Evolutionary conservation across 2,113 vertebrate genomes (phyloP).

Genomic region (Platichthys flesus): DNA sequence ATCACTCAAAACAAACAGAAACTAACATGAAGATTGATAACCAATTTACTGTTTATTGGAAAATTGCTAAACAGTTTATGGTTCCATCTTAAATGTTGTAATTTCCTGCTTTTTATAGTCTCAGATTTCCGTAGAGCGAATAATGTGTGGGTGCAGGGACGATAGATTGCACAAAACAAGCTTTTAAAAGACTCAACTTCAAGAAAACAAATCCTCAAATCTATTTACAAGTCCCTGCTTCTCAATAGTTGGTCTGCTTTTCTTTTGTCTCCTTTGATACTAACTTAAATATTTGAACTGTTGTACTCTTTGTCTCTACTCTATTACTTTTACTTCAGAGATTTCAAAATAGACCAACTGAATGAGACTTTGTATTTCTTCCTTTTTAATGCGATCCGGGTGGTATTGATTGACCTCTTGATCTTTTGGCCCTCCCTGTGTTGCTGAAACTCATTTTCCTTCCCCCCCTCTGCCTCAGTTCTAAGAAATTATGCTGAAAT

Average conservation of each 20-base stretch:
- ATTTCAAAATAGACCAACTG: slow-evolving; percentile 5
- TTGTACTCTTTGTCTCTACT: not conserved
- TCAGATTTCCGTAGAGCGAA: not conserved
- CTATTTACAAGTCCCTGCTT: too few species aligned
- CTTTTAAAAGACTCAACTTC: not conserved
- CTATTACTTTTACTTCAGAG: slow-evolving; percentile 24
- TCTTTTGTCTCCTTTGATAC: not conserved
- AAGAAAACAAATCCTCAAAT: too few species aligned
- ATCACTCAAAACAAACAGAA: too few species aligned
- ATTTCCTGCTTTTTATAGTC: not conserved
- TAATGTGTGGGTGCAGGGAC: not conserved
- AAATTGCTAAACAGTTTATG: too few species aligned
- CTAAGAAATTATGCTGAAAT: slow-evolving; percentile 70
- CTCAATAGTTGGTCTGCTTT: not conserved
- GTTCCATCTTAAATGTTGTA: not conserved
- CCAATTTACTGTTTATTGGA: too few species aligned
- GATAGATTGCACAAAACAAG: not conserved
- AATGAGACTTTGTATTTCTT: slow-evolving; percentile 17
- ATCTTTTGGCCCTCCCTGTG: slow-evolving; percentile 52
- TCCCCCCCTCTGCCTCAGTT: slow-evolving; percentile 43
- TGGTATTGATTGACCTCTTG: slow-evolving; percentile 62
- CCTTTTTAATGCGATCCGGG: slow-evolving; percentile 44
- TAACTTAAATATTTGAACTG: not conserved
- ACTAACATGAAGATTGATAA: too few species aligned
- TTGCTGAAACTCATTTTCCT: slow-evolving; percentile 40